phyloP scores from a whole-genome alignment of 2,888 invertebrate species.

The Epirrita christyi region DNA sequence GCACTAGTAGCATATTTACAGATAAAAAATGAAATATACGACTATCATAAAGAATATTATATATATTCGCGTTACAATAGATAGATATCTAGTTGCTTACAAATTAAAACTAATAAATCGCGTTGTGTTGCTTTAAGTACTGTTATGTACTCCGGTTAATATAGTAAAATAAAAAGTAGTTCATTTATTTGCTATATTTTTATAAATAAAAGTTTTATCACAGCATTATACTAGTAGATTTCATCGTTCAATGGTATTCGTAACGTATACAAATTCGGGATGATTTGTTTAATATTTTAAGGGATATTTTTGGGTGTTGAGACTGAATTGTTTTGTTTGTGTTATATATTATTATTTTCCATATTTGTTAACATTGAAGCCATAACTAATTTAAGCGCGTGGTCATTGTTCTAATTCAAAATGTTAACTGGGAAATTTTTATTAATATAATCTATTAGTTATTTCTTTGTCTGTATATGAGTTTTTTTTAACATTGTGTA shows the following conservation, averaged over 20 bases:
- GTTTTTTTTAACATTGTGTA: constrained; percentile 77
- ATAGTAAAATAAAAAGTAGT: constrained; percentile 53
- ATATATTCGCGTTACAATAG: constrained; percentile 73
- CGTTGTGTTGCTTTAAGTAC: constrained; percentile 46
- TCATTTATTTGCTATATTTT: constrained; percentile 72
- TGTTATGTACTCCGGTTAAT: constrained; percentile 52
- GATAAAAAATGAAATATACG: constrained; percentile 37
- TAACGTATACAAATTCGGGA: constrained; percentile 17
- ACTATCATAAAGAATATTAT: constrained; percentile 44
- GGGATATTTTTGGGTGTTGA: constrained; percentile 78
- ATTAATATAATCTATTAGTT: constrained; percentile 65
- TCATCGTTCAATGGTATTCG: constrained; percentile 15
- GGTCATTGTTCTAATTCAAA: constrained; percentile 47
- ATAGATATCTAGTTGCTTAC: constrained; percentile 76
- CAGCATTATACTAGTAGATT: constrained; percentile 20
- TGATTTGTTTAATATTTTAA: constrained; percentile 58
- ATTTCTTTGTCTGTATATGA: constrained; percentile 82
- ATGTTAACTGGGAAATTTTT: constrained; percentile 62
- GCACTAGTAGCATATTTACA: constrained; percentile 31
- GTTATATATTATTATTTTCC: constrained; percentile 81
- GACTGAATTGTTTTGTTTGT: constrained; percentile 85
- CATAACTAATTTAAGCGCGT: constrained; percentile 58
- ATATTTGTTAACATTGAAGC: constrained; percentile 57
- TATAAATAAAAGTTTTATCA: constrained; percentile 52
- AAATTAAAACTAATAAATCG: constrained; percentile 57